phyloP scores from a whole-genome alignment of 1,140 invertebrate genomes.

The Nasonia vitripennis region DNA sequence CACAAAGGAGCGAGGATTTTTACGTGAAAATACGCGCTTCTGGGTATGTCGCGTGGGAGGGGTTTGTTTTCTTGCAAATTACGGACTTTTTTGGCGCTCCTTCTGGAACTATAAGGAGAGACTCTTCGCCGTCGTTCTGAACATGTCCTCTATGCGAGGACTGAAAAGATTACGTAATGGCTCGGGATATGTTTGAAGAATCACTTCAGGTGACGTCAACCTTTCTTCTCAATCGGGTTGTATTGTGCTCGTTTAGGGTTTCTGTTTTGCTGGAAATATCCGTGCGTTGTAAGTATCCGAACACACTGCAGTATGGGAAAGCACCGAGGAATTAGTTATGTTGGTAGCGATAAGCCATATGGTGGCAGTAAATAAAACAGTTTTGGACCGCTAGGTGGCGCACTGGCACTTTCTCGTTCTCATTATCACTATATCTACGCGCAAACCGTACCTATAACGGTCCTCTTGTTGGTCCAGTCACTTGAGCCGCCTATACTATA shows the following conservation, averaged over 20 bases:
- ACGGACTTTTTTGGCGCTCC: background rate
- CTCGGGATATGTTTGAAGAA: background rate
- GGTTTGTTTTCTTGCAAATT: conserved; percentile 4
- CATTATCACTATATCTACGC: too few species aligned
- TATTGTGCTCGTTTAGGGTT: background rate
- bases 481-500: too few species aligned
- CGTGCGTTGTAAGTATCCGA: background rate
- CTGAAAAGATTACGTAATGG: background rate
- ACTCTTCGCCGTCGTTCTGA: background rate
- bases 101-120: background rate
- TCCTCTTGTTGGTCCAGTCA: too few species aligned
- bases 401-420: too few species aligned
- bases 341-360: too few species aligned
- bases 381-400: too few species aligned
- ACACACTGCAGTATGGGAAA: too few species aligned
- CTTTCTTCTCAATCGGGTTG: background rate
- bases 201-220: background rate
- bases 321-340: too few species aligned
- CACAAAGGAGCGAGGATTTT: background rate
- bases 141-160: background rate
- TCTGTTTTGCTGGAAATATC: background rate
- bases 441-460: too few species aligned
- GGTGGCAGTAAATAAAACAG: too few species aligned
- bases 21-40: background rate
- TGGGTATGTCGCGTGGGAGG: background rate